Conservation (phyloP, 1,140 invertebrate species). For the Neodiprion fabricii region DNA sequence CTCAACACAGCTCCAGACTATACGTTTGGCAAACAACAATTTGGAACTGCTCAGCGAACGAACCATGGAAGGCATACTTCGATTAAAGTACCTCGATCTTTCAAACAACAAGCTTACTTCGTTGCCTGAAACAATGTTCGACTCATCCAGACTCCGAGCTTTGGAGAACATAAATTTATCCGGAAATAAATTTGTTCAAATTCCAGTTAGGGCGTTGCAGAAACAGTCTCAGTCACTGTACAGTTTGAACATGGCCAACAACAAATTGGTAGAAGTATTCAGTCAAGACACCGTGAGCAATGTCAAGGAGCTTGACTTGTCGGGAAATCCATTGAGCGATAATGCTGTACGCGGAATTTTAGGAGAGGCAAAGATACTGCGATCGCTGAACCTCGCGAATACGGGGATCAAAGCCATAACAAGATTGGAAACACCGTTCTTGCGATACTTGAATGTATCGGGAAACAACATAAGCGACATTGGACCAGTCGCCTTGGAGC, state of each 20-base stretch:
- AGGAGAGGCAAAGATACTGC: conserved; percentile 86
- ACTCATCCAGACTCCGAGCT: conserved; percentile 76
- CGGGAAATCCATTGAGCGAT: conserved; percentile 80
- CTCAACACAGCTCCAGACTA: conserved; percentile 82
- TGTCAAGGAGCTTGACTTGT: conserved; percentile 85
- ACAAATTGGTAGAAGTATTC: conserved; percentile 79
- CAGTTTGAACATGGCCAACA: conserved; percentile 79
- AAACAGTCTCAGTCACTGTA: conserved; percentile 83
- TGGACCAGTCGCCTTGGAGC: conserved; percentile 71
- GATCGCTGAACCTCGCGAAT: conserved; percentile 80
- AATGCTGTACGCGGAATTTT: conserved; percentile 78
- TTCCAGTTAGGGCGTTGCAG: conserved; percentile 80
- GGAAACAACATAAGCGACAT: conserved; percentile 76
- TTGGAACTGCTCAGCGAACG: conserved; percentile 79
- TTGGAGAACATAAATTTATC: conserved; percentile 84
- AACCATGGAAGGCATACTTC: conserved; percentile 81
- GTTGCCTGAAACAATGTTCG: conserved; percentile 85
- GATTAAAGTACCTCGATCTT: conserved; percentile 78
- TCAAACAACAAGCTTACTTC: conserved; percentile 75
- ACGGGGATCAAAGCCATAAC: conserved; percentile 74
- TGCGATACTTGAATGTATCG: conserved; percentile 82
- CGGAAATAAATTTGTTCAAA: conserved; percentile 77
- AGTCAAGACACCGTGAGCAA: conserved; percentile 86
- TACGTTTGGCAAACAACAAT: conserved; percentile 79
- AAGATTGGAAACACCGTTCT: conserved; percentile 85